Percentiles rank a stretch among this genome's conserved stretches.
These are phyloP conservation scores for Ceryle rudis DNA, from an alignment of 2,797 vertebrate species.

Conservation along the genomic window DNA sequence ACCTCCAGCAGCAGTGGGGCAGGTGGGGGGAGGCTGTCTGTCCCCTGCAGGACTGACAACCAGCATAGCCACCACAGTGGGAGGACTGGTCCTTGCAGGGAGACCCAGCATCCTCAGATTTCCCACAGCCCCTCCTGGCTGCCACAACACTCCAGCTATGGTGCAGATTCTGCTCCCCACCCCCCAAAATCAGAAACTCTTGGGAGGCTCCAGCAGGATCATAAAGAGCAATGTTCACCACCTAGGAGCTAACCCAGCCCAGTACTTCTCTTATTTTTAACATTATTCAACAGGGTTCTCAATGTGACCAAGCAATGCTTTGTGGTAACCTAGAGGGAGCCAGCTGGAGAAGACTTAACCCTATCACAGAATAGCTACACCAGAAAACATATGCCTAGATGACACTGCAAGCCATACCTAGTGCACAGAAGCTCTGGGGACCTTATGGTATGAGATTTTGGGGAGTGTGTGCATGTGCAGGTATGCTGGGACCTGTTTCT, in stretches of 20 bases:
- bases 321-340: not conserved
- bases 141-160: not conserved
- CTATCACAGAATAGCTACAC: not conserved
- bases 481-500: not conserved
- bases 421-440: not conserved
- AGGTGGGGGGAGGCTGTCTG: not conserved
- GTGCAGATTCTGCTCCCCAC: accelerated
- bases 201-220: not conserved
- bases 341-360: not conserved
- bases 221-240: not conserved
- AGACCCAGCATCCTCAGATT: not conserved
- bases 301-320: not conserved
- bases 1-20: not conserved
- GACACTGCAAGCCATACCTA: not conserved
- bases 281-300: not conserved
- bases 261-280: not conserved
- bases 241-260: not conserved
- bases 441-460: not conserved
- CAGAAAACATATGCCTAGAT: not conserved
- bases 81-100: not conserved
- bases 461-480: not conserved
- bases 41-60: not conserved
- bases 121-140: not conserved
- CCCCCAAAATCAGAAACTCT: not conserved
- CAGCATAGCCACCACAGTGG: accelerated